Conservation (phyloP, 2,797 vertebrate genomes). For the Stomatorhinus walkeri region DNA sequence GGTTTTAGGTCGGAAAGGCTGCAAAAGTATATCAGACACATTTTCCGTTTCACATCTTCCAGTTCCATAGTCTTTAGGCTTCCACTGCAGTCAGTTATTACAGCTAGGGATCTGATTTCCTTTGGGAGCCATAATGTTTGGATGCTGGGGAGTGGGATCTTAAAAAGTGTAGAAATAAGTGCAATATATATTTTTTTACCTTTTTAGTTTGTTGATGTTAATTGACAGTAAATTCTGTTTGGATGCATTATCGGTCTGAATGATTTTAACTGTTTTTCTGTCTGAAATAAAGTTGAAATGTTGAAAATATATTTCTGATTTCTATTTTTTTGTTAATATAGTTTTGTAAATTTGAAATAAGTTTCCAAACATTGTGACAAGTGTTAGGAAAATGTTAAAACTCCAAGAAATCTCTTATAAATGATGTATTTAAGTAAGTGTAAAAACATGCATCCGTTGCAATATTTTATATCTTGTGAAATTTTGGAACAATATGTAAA, state of each 20-base stretch:
- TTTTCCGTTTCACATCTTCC: constrained; percentile 66
- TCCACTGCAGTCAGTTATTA: constrained; percentile 74
- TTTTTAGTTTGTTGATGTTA: constrained; percentile 76
- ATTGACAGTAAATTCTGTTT: constrained; percentile 80
- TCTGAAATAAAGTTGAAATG: constrained; percentile 73
- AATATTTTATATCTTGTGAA: neutral
- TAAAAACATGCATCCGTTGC: neutral
- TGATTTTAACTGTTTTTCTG: constrained; percentile 82
- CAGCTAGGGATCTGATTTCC: constrained; percentile 70
- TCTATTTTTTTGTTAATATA: neutral
- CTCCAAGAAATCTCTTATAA: neutral
- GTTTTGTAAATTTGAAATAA: no score
- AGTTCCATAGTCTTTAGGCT: constrained; percentile 63
- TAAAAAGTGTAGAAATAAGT: constrained; percentile 88
- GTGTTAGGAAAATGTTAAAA: neutral
- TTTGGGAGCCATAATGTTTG: constrained; percentile 61
- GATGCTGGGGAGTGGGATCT: constrained; percentile 62
- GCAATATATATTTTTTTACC: constrained; percentile 90
- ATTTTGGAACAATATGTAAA: neutral
- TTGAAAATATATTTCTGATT: constrained; percentile 26
- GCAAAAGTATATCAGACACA: constrained; percentile 38
- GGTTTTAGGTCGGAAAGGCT: constrained; percentile 25
- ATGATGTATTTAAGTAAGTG: neutral
- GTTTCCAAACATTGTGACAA: neutral
- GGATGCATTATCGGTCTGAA: constrained; percentile 81